A percentile compares a stretch with the other conserved stretches of the same genome.
phyloP scores from a whole-genome alignment of 2,888 invertebrate species.

The Peribatodes rhomboidaria region DNA sequence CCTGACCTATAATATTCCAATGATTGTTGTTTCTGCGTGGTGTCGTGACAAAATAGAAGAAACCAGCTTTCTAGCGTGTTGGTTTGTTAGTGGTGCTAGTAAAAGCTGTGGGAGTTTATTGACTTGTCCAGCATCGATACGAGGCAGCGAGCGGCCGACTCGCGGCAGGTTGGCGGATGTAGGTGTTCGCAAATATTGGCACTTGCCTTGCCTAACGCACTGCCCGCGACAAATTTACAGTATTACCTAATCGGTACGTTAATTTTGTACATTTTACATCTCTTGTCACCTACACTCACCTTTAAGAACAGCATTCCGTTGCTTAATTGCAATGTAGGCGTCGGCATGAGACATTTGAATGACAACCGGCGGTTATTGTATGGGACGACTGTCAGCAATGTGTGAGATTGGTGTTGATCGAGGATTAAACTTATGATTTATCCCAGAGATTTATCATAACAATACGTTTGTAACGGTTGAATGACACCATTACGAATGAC shows the following conservation, averaged over 20 bases:
- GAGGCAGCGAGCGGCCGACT: conserved; percentile 52
- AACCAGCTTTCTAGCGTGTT: conserved; percentile 21
- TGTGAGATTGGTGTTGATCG: conserved; percentile 56
- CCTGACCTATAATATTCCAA: not conserved
- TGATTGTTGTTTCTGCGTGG: not conserved
- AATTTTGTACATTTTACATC: conserved; percentile 59
- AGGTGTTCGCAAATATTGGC: conserved; percentile 84
- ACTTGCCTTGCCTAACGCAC: conserved; percentile 78
- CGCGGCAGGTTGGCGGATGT: conserved; percentile 79
- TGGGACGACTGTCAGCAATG: conserved; percentile 60
- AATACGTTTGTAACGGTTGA: conserved; percentile 63
- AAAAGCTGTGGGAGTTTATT: conserved; percentile 72
- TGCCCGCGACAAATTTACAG: conserved; percentile 68
- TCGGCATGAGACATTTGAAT: conserved; percentile 60
- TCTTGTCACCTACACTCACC: conserved; percentile 62
- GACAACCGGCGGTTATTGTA: conserved; percentile 57
- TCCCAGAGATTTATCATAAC: conserved; percentile 57
- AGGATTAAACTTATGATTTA: conserved; percentile 56
- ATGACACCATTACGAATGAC: conserved; percentile 62
- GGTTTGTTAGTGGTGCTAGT: conserved; percentile 23
- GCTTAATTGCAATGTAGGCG: conserved; percentile 65
- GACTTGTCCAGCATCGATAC: conserved; percentile 57
- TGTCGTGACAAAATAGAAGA: conserved; percentile 35
- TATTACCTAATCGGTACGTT: conserved; percentile 72
- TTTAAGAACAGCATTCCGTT: conserved; percentile 60